phyloP scores from a whole-genome alignment of 2,113 vertebrate species.

The Silurus glanis region DNA sequence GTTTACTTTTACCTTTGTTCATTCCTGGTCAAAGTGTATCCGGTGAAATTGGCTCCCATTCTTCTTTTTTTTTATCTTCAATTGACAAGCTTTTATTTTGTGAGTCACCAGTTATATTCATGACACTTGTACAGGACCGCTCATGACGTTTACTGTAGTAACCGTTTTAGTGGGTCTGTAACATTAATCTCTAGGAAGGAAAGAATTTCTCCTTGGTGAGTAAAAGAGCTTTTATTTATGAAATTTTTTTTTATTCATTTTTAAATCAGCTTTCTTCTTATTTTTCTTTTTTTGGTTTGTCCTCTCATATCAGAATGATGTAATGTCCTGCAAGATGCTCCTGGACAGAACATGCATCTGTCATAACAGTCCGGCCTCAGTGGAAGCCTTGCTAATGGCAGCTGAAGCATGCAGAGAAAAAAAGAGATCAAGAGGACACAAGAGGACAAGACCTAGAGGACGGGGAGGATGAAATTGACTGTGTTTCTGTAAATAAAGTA shows the following conservation, averaged over 20 bases:
- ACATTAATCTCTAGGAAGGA: too few species aligned
- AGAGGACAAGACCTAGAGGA: constrained; percentile 4
- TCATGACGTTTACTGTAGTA: background rate
- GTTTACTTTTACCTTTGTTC: background rate
- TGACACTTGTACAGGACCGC: background rate
- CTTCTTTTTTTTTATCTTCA: background rate
- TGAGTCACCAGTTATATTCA: background rate
- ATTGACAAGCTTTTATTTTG: background rate
- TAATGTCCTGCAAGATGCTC: constrained; percentile 77
- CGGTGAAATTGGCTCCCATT: background rate
- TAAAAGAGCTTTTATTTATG: constrained; percentile 37
- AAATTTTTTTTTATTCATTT: constrained; percentile 23
- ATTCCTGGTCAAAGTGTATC: background rate
- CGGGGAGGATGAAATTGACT: background rate
- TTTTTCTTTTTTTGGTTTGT: constrained; percentile 15
- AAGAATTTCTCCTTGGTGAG: constrained; percentile 23
- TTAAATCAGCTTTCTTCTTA: constrained; percentile 41
- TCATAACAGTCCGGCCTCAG: constrained; percentile 77
- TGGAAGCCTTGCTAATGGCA: constrained; percentile 73
- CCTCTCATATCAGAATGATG: constrained; percentile 66
- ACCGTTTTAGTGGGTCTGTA: background rate
- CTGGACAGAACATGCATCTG: constrained; percentile 79
- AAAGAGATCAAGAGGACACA: constrained; percentile 40
- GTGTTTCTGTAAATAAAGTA: background rate
- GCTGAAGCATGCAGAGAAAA: constrained; percentile 63